phyloP scores from a whole-genome alignment of 2,113 vertebrate genomes.

The Megaptera novaeangliae region DNA sequence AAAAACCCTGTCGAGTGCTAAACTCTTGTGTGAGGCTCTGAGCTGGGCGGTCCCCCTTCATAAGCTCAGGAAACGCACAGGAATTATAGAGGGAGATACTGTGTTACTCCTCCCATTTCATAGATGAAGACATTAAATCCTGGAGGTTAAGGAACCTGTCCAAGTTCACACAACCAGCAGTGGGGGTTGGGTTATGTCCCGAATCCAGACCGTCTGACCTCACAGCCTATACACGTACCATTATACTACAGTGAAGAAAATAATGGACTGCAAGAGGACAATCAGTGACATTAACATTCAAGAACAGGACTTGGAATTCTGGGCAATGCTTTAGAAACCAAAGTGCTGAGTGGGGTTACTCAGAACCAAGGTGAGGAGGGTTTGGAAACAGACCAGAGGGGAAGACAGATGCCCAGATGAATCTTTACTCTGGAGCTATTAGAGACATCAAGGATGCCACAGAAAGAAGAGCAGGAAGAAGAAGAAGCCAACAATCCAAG shows the following conservation, averaged over 20 bases:
- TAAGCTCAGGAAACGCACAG: background rate
- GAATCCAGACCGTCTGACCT: background rate
- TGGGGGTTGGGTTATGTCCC: accelerated
- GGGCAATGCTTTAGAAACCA: background rate
- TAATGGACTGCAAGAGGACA: accelerated
- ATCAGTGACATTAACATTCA: too few species aligned
- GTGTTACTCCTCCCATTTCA: background rate
- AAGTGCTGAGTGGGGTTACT: too few species aligned
- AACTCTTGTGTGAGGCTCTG: too few species aligned
- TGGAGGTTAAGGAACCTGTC: too few species aligned
- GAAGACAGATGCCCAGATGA: background rate
- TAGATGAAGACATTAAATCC: background rate
- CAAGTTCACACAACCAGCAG: background rate
- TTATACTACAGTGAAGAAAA: too few species aligned
- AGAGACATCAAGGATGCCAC: background rate
- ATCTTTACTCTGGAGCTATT: too few species aligned
- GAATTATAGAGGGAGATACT: background rate
- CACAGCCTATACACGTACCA: accelerated
- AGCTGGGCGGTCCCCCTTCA: too few species aligned
- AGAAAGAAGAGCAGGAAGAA: background rate
- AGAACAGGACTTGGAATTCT: background rate
- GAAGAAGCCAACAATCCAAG: background rate
- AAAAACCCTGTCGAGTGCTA: too few species aligned
- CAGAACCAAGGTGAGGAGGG: background rate
- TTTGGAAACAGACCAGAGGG: background rate